phyloP scores from a whole-genome alignment of 2,797 vertebrate genomes.

The Petrocephalus schoutedeni region DNA sequence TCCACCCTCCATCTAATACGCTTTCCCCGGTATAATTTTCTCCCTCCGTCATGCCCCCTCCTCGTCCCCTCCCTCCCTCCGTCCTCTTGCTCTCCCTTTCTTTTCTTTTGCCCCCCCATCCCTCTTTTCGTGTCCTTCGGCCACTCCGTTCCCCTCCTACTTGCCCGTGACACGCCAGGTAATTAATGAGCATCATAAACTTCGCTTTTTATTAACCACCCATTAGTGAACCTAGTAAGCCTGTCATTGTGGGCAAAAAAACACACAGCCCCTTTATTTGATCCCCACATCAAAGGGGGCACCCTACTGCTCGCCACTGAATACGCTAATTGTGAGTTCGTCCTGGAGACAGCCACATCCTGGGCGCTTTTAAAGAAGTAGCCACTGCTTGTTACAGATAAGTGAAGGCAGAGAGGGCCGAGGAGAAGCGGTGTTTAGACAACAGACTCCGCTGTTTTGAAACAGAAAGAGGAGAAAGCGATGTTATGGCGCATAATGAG shows the following conservation, averaged over 20 bases:
- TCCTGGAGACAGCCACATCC: slow-evolving; percentile 76
- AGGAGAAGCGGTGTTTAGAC: slow-evolving; percentile 49
- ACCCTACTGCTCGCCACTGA: slow-evolving; percentile 89
- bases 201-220: slow-evolving; percentile 92
- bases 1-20: background rate
- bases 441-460: slow-evolving; percentile 34
- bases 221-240: slow-evolving; percentile 91
- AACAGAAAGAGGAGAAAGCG: slow-evolving; percentile 23
- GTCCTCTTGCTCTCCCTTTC: background rate
- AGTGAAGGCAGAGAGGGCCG: slow-evolving; percentile 60
- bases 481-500: background rate
- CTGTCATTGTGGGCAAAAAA: slow-evolving; percentile 97
- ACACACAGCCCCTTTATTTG: slow-evolving; percentile 90
- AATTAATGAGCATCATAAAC: slow-evolving; percentile 98
- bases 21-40: background rate
- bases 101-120: background rate
- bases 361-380: slow-evolving; percentile 69
- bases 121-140: slow-evolving; percentile 33
- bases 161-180: slow-evolving; percentile 83
- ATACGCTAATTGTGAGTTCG: slow-evolving; percentile 90
- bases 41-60: background rate
- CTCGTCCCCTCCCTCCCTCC: background rate
- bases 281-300: slow-evolving; percentile 92
- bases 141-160: slow-evolving; percentile 52
- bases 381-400: slow-evolving; percentile 60